Evolutionary conservation across 1,140 invertebrate species (phyloP), one percentile per base, ranked within the genome.

Genomic region (Sinella curviseta): DNA sequence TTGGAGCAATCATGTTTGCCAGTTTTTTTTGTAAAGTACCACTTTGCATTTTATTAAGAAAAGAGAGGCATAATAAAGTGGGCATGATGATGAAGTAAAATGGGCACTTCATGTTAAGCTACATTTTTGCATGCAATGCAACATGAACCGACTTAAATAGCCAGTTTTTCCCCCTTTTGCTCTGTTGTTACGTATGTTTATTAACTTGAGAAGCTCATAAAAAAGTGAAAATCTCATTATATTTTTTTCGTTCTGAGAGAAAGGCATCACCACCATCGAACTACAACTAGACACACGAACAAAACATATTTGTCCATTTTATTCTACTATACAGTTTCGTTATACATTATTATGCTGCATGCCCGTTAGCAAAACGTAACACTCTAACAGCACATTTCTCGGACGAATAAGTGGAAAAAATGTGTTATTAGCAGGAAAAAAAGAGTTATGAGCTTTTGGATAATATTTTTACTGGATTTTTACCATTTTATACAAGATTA

Each of bases 291-390:
- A 74, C 39, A 78, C 78, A 78, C 78, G 78, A 78, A 78, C 78
- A 78, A 78, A 78, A 78, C 78, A 60, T 78, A 78, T 78, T 78
- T 75, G 78, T 78, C 57, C 54, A 78, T 74, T 78, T 74, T 73
- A 67, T 73, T 73, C 77, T n/a, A 70, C 60, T 48, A 20, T 48
- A 20, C 8, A 48, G 39, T 48, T 48, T 48, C 39, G 8, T 48
- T n/a, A n/a, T n/a, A n/a, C n/a, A 48, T 48, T 12, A 48, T 48
- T 12, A 48, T 70, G 12, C 31, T 70, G 28, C 65, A 70, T 70
- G 65, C 65, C 65, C 65, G 65, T n/a, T 33, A 70, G 65, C 65
- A 48, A 20, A 48, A 48, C 39, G 8, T 20, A 48, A 48, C 39
- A n/a, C n/a, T n/a, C n/a, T 14, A 14, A 26, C 12, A 60, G 24